Conservation (phyloP, 2,888 invertebrate species). For the Alitta virens region DNA sequence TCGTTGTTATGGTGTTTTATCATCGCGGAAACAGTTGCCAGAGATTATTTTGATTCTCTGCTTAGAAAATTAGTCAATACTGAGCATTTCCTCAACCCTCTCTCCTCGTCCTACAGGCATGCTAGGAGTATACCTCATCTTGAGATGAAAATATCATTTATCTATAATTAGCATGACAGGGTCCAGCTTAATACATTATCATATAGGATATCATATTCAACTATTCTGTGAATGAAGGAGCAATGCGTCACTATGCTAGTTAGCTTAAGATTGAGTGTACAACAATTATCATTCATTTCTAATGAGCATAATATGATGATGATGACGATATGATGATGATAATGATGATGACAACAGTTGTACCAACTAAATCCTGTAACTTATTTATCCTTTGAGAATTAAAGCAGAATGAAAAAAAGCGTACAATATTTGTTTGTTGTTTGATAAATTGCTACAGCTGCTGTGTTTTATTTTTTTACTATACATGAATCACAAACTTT, state of each 20-base stretch:
- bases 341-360: slow-evolving; percentile 8
- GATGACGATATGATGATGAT: too few species aligned
- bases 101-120: slow-evolving; percentile 4
- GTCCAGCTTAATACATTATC: slow-evolving; percentile 10
- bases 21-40: slow-evolving; percentile 20
- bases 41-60: not conserved
- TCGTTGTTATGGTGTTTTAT: slow-evolving; percentile 15
- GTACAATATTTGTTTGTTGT: slow-evolving; percentile 5
- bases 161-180: slow-evolving; percentile 12
- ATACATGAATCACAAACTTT: too few species aligned
- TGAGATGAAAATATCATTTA: too few species aligned
- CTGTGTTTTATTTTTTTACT: too few species aligned
- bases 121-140: not conserved
- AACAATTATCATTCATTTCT: slow-evolving; percentile 16
- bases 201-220: too few species aligned
- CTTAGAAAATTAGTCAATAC: slow-evolving; percentile 11
- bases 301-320: slow-evolving; percentile 16
- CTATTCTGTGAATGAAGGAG: too few species aligned
- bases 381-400: slow-evolving; percentile 24
- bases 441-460: too few species aligned
- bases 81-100: slow-evolving; percentile 17
- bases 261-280: slow-evolving; percentile 2
- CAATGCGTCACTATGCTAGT: too few species aligned
- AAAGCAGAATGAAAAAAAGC: slow-evolving; percentile 22
- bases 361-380: slow-evolving; percentile 22